Evolutionary conservation across 2,113 vertebrate species (phyloP), one percentile per base, ranked within the genome.

Genomic region (Pangasianodon hypophthalmus): DNA sequence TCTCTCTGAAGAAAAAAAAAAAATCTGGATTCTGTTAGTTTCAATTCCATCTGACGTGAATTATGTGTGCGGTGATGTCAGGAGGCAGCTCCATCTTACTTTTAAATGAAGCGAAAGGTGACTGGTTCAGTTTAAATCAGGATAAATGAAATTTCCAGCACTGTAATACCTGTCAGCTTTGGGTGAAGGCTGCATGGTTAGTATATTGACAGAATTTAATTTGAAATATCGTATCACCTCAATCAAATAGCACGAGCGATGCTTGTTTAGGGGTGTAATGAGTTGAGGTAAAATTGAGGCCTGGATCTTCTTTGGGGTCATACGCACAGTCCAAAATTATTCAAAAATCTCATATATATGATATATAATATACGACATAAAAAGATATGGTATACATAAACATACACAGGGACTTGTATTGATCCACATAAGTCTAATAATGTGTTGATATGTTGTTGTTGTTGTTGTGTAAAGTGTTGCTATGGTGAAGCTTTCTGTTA

Each of bases 21-120:
- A 85, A 89, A 89, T 86, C 83, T 89, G 71, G 50, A 80, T 58
- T 37, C 83, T 79, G 85, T 89, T 86, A 86, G 73, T 67, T 60
- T 89, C 88, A 80, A 44, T 89, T 89, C 46, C 58, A 86, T 75
- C 58, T 80, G 84, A 77, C 21, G n/a, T 67, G 84, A 75, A 85
- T 85, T 89, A 84, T 52, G 44, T 80, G 71, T 67, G 73, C 73
- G 24, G 46, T 85, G 84, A 67, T 89, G 71, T 80, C 83, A 52
- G 83, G 84, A 89, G 41, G 81, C 80, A 84, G 56, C 80, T 88
- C 80, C 18, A 88, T 88, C 80, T 88, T 84, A 88, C 62, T 82
- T 88, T 82, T 54, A 83, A 89, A 86, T 62, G 67, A 84, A 85
- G 71, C 26, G 71, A 80, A 86, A 86, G 83, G 88, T 85, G 84